Percentiles rank a stretch among this genome's conserved stretches.
These are phyloP conservation scores for Spizaetus ornatus DNA, from an alignment of 2,113 vertebrate genomes.

Conservation along the genomic window DNA sequence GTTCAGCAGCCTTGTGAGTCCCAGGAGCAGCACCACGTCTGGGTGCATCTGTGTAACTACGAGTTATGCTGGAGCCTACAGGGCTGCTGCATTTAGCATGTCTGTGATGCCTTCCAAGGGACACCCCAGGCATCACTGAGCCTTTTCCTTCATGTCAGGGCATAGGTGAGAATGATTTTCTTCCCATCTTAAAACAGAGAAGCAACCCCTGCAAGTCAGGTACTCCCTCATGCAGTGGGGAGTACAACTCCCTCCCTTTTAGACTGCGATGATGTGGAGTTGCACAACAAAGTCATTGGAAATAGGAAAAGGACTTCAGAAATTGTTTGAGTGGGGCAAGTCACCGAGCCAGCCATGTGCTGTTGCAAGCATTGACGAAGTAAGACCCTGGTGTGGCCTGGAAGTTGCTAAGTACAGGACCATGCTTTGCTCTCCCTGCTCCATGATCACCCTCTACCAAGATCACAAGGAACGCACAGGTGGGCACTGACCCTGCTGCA, in stretches of 20 bases:
- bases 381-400: not conserved
- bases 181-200: not conserved
- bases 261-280: not conserved
- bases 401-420: too few species aligned
- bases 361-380: not conserved
- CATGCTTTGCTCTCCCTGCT: not conserved
- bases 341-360: rapidly evolving
- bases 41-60: not conserved
- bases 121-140: not conserved
- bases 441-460: not conserved
- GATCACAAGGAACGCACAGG: not conserved
- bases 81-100: not conserved
- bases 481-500: not conserved
- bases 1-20: rapidly evolving
- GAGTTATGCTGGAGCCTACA: not conserved
- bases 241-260: too few species aligned
- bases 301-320: not conserved
- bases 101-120: not conserved
- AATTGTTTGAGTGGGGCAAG: not conserved
- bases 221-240: not conserved
- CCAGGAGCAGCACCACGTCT: rapidly evolving
- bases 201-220: not conserved
- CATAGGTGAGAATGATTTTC: not conserved
- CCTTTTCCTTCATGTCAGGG: not conserved
- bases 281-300: not conserved